Base-by-base conservation (phyloP, 2,113 vertebrate genomes). In the Coregonus clupeaformis region DNA sequence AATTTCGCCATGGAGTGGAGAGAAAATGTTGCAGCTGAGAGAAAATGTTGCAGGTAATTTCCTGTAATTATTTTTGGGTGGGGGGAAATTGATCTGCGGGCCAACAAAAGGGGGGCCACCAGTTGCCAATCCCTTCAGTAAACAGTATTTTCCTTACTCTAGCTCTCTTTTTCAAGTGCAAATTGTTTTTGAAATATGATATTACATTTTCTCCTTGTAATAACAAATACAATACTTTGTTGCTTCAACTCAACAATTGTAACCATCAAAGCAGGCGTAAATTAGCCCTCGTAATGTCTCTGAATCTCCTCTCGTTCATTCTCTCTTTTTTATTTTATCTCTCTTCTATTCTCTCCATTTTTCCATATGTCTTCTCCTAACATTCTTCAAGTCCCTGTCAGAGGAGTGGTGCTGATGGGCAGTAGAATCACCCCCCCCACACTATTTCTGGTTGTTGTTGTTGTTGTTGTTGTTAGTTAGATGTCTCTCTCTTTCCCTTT, bases 131-230 rank as follows among this genome's bases (percentile, higher is more conserved):
- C 36, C 36, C 36, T 42, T 42, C 36, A 42, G 36, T 18, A 52
- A 52, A 52, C 16, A 52, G 6, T 60, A 60, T 60, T 60, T 60
- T 22, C 36, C 2, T 6, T 60, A 60, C n/a, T 22, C n/a, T 85
- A 73, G 81, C 82, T 79, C 77, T 62, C 76, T 76, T 77, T 81
- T 89, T 84, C 85, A 89, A 88, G 86, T 85, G 76, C 74, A 84
- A 84, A 88, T 52, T 63, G 73, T 3, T 71, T 27, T 75, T 77
- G 57, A 60, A 60, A 60, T 22, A 6, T 24, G 7, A 24, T n/a
- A 60, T 60, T 22, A 60, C 1, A 60, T 60, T 60, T 79, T 86
- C 70, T 80, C 74, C 85, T 83, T 80, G 82, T 85, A 72, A 76
- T 14, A 76, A 78, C 77, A 80, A 79, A 84, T 69, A 81, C 73